Evolutionary conservation across 2,888 invertebrate genomes (phyloP).

Genomic region (Aporophyla nigra): DNA sequence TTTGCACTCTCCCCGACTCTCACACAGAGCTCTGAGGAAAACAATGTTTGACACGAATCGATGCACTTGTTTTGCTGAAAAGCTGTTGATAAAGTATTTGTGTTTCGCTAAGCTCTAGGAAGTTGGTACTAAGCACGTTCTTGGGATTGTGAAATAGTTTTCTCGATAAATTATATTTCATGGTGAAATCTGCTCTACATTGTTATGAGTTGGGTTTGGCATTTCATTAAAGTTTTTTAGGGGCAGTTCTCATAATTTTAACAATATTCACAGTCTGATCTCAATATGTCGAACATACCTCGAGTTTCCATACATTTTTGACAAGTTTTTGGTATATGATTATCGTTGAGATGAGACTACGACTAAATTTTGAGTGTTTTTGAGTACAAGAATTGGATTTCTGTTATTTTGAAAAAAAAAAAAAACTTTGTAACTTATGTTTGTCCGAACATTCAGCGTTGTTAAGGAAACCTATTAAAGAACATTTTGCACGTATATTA

Average conservation of each 20-base stretch:
- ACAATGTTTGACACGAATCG: conserved; percentile 55
- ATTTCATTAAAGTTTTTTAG: background rate
- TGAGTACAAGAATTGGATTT: too few relatives aligned
- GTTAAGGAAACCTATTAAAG: background rate
- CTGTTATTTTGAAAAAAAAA: background rate
- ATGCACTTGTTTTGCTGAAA: conserved; percentile 29
- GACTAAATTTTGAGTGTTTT: too few relatives aligned
- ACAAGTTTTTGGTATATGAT: too few relatives aligned
- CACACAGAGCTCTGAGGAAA: conserved; percentile 38
- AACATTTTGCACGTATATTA: conserved; percentile 2
- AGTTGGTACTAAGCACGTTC: conserved; percentile 4
- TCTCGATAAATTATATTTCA: background rate
- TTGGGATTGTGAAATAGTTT: background rate
- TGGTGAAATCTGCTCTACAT: background rate
- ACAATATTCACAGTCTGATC: too few relatives aligned
- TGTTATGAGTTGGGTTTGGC: background rate
- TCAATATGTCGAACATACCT: too few relatives aligned
- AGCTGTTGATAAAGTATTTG: conserved; percentile 16
- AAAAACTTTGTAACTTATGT: background rate
- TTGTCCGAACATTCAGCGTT: background rate
- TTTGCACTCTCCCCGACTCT: conserved; percentile 55
- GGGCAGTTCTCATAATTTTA: too few relatives aligned
- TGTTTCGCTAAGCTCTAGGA: background rate
- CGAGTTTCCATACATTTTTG: too few relatives aligned
- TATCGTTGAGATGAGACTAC: too few relatives aligned